Evolutionary conservation across 2,113 vertebrate species (phyloP), one percentile per base, ranked within the genome.

Genomic region (Aegithalos caudatus): DNA sequence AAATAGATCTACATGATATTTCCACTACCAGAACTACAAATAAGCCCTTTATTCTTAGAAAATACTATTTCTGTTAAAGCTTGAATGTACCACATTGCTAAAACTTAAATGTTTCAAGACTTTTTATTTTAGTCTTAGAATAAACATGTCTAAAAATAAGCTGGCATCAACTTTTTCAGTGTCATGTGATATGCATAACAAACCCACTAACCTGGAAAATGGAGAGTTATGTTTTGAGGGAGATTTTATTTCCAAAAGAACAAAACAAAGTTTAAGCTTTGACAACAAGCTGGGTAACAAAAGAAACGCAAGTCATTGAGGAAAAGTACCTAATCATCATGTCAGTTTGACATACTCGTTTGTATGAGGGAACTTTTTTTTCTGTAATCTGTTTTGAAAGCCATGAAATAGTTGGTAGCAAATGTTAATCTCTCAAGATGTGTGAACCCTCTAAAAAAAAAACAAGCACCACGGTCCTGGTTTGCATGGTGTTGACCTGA

Each of bases 381-480:
- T 8, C n/a, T 4, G 27, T 95, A 81, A 92, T 91, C 56, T 82
- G 79, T 95, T 96, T 94, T 93, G 95, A 96, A 96, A 95, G 57
- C 95, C 86, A 60, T 97, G 95, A 96, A 95, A 92, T 81, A 66
- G 80, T 86, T 4, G 48, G 86, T 96, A 96, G 79, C 92, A 91
- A 97, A 97, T 97, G 93, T 94, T 95, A 90, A 95, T 97, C 88
- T 95, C 92, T 95, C 82, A 95, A 95, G 90, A 94, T 91, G 88
- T 92, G 86, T 95, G 95, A 97, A 90, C 70, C 40, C 54, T 88
- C 70, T 37, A 57, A 86, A 90, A 88, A 86, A 53, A 53, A 19
- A 15, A 11, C 38, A 70, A 38, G 44, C 35, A 60, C 56, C 18
- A 4, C 0, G 5, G 74, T 60, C 85, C 74, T 6, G 14, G 86